phyloP scores from a whole-genome alignment of 37 sponge, comb jelly and placozoan species.

The Lycopodina hypogea region DNA sequence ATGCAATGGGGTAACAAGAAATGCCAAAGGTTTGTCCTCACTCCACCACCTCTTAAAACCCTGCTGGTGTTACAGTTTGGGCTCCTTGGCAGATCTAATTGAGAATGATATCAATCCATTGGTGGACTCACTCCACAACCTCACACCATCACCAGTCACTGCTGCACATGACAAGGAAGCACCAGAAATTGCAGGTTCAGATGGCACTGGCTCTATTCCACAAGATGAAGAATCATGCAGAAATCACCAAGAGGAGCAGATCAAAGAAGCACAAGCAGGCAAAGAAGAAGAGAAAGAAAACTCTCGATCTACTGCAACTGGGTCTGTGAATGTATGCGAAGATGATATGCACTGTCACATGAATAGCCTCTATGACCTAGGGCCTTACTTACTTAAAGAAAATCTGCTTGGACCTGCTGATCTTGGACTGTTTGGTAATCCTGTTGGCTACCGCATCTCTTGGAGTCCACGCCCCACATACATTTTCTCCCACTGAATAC shows the following conservation, averaged over 20 bases:
- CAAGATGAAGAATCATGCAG: neutral
- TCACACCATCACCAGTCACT: too few relatives aligned
- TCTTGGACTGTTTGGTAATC: conserved; percentile 5
- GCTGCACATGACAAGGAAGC: neutral
- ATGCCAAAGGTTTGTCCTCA: neutral
- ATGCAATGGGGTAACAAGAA: neutral
- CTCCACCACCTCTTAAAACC: conserved; percentile 2
- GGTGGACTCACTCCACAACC: neutral
- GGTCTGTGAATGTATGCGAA: neutral
- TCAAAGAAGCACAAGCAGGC: neutral
- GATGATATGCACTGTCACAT: neutral
- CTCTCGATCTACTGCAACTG: neutral
- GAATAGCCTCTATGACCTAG: neutral
- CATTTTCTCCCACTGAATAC: too few relatives aligned
- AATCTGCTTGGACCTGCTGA: too few relatives aligned
- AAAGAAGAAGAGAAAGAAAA: conserved; percentile 15
- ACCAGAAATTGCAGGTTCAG: neutral
- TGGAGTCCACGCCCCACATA: neutral
- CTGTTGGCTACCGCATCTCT: conserved; percentile 7
- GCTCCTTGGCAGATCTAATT: too few relatives aligned
- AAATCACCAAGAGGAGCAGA: neutral
- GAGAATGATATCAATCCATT: neutral
- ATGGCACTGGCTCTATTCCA: neutral
- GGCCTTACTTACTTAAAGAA: neutral
- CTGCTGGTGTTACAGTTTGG: too few relatives aligned